Evolutionary conservation across 2,888 invertebrate species (phyloP).

Genomic region (Aphrophora alni): DNA sequence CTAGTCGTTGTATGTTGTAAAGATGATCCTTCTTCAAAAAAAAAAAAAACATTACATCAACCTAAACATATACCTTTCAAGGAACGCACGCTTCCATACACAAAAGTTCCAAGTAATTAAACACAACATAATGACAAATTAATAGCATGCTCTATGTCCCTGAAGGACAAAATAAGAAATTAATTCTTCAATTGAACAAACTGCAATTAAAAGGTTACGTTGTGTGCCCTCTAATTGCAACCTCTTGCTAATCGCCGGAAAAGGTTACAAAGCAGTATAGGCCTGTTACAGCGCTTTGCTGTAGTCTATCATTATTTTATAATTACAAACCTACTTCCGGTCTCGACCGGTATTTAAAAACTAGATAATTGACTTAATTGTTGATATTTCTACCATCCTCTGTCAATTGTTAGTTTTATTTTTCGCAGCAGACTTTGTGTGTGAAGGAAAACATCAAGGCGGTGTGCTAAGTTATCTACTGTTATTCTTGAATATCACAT

Average conservation of each 20-base stretch:
- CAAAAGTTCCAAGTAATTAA: neutral
- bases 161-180: neutral
- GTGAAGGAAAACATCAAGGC: too few relatives aligned
- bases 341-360: neutral
- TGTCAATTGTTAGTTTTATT: neutral
- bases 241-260: neutral
- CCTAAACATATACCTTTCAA: too few relatives aligned
- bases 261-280: neutral
- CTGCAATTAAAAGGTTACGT: neutral
- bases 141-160: neutral
- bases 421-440: too few relatives aligned
- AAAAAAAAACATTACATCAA: too few relatives aligned
- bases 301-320: neutral
- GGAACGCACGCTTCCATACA: neutral
- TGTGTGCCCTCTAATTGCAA: neutral
- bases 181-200: slow-evolving; percentile 6
- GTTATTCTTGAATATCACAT: too few relatives aligned
- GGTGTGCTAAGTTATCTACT: too few relatives aligned
- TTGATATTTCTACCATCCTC: neutral
- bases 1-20: too few relatives aligned
- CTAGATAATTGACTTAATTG: neutral
- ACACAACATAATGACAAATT: neutral
- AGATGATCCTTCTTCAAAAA: too few relatives aligned
- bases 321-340: neutral
- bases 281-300: neutral